phyloP scores from a whole-genome alignment of 2,113 vertebrate species.

The Pelobates fuscus region DNA sequence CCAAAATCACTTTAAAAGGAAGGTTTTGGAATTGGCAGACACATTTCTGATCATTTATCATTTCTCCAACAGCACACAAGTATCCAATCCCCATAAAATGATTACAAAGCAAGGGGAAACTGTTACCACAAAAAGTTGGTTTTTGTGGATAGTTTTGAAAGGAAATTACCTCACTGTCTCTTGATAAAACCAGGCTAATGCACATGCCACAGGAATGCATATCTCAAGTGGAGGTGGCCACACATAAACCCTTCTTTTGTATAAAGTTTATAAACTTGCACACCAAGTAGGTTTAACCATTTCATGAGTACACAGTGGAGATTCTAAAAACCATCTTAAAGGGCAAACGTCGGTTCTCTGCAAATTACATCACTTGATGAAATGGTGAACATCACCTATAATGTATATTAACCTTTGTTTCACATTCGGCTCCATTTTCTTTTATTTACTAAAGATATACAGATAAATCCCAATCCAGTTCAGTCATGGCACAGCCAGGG shows the following conservation, averaged over 20 bases:
- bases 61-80: background rate
- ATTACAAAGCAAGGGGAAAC: constrained; percentile 30
- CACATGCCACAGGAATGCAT: constrained; percentile 43
- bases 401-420: too few relatives aligned
- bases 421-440: too few relatives aligned
- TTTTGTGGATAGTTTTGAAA: constrained; percentile 26
- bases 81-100: background rate
- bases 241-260: constrained; percentile 31
- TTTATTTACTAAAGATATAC: too few relatives aligned
- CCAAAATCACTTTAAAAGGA: too few relatives aligned
- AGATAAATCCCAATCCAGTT: too few relatives aligned
- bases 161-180: constrained; percentile 45
- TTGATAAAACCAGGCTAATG: constrained; percentile 48
- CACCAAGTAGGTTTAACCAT: constrained; percentile 27
- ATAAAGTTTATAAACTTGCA: background rate
- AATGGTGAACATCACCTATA: too few relatives aligned
- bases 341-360: too few relatives aligned
- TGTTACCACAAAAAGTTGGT: constrained; percentile 41
- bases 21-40: too few relatives aligned
- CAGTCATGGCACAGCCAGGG: too few relatives aligned
- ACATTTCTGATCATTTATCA: background rate
- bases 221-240: constrained; percentile 38
- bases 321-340: too few relatives aligned
- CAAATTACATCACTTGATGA: too few relatives aligned
- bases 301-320: background rate